phyloP scores from a whole-genome alignment of 2,113 vertebrate species.

The Lepus americanus region DNA sequence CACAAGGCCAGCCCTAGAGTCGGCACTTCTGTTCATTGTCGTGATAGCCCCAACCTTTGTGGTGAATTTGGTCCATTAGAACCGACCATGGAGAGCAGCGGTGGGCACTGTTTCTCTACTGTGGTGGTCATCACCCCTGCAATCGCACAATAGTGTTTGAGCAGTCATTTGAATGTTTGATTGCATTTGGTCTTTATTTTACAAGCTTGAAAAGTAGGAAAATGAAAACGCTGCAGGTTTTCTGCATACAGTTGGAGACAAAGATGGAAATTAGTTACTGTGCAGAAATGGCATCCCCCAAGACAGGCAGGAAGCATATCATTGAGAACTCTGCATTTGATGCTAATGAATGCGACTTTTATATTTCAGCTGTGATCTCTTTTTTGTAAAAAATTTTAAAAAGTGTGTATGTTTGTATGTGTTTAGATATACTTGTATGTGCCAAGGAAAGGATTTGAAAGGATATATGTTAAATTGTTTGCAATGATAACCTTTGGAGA shows the following conservation, averaged over 20 bases:
- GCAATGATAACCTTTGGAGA: too few relatives aligned
- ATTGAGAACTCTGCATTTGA: too few relatives aligned
- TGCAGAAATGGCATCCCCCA: background rate
- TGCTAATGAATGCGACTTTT: too few relatives aligned
- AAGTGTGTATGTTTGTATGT: too few relatives aligned
- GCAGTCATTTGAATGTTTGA: background rate
- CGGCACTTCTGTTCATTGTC: background rate
- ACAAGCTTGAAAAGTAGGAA: background rate
- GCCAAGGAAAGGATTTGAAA: too few relatives aligned
- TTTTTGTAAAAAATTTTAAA: too few relatives aligned
- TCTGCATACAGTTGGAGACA: background rate
- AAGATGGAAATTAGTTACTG: background rate
- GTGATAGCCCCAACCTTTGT: background rate
- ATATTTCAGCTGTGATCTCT: too few relatives aligned
- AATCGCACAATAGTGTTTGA: background rate
- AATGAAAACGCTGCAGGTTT: background rate
- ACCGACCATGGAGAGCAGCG: background rate
- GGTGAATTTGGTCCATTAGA: background rate
- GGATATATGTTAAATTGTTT: too few relatives aligned
- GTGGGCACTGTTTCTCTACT: rapidly evolving
- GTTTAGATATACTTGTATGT: too few relatives aligned
- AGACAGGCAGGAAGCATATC: background rate
- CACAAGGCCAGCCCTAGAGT: too few relatives aligned
- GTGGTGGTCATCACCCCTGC: background rate
- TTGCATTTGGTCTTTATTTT: background rate